Conservation (phyloP, 2,888 invertebrate genomes). For the Smittia sp. region DNA sequence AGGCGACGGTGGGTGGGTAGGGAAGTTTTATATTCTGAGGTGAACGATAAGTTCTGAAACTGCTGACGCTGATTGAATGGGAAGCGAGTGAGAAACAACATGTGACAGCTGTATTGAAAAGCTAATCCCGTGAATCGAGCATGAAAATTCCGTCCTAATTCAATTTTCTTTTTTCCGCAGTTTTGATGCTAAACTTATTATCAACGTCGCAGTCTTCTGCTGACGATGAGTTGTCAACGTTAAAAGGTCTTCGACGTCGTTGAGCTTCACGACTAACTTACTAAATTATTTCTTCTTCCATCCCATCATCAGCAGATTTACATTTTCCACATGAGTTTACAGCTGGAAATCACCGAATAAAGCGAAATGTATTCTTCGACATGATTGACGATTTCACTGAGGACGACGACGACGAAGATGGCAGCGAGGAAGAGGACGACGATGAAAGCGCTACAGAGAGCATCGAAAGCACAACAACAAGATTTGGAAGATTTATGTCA, state of each 20-base stretch:
- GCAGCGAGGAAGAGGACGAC: slow-evolving; percentile 20
- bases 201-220: neutral
- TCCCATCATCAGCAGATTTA: slow-evolving; percentile 35
- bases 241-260: slow-evolving; percentile 10
- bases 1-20: neutral
- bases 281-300: neutral
- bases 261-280: neutral
- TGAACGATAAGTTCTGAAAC: too few relatives aligned
- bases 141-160: neutral
- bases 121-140: neutral
- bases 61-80: neutral
- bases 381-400: slow-evolving; percentile 39
- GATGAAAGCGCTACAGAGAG: slow-evolving; percentile 46
- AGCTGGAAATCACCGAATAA: neutral
- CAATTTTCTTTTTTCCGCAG: neutral
- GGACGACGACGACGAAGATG: slow-evolving; percentile 39
- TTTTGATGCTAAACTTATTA: neutral
- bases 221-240: slow-evolving; percentile 1
- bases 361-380: slow-evolving; percentile 36
- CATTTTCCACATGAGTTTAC: slow-evolving; percentile 36
- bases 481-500: slow-evolving; percentile 57
- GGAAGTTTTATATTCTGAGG: neutral
- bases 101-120: neutral
- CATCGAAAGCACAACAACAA: slow-evolving; percentile 47
- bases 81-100: neutral